phyloP scores from a whole-genome alignment of 2,888 invertebrate species.

The Callinectes sapidus region DNA sequence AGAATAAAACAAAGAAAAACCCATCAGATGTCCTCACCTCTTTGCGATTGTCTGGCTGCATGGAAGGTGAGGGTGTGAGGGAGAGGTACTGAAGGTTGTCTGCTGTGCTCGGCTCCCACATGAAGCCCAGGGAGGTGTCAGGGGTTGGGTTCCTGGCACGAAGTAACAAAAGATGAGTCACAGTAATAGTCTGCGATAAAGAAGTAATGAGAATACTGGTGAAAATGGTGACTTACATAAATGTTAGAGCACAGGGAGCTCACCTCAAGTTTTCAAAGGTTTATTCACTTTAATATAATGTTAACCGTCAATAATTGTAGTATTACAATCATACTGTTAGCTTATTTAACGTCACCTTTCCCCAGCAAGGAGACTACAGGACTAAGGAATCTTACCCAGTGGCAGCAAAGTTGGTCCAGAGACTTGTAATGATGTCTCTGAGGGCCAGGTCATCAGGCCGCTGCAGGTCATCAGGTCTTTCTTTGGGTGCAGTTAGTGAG shows the following conservation, averaged over 20 bases:
- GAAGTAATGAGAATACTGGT: background rate
- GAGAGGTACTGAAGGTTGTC: constrained; percentile 43
- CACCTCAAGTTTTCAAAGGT: too few relatives aligned
- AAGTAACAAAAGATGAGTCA: background rate
- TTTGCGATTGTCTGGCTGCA: constrained; percentile 39
- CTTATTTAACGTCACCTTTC: too few relatives aligned
- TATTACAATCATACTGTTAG: too few relatives aligned
- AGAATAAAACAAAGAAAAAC: background rate
- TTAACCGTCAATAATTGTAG: too few relatives aligned
- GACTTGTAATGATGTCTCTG: background rate
- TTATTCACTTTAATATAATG: too few relatives aligned
- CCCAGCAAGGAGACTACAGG: too few relatives aligned
- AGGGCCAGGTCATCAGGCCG: background rate
- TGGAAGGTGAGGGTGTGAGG: constrained; percentile 44
- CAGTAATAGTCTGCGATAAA: background rate
- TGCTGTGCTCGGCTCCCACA: constrained; percentile 41
- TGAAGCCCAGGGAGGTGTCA: constrained; percentile 57
- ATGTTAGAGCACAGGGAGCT: too few relatives aligned
- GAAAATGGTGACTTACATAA: too few relatives aligned
- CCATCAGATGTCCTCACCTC: background rate
- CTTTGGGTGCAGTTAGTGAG: background rate
- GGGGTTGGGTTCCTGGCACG: constrained; percentile 53
- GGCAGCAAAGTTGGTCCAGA: background rate
- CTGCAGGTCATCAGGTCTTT: background rate
- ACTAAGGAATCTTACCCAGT: background rate